Evolutionary conservation across 2,888 invertebrate species (phyloP).

Genomic region (Julus scandinavius): DNA sequence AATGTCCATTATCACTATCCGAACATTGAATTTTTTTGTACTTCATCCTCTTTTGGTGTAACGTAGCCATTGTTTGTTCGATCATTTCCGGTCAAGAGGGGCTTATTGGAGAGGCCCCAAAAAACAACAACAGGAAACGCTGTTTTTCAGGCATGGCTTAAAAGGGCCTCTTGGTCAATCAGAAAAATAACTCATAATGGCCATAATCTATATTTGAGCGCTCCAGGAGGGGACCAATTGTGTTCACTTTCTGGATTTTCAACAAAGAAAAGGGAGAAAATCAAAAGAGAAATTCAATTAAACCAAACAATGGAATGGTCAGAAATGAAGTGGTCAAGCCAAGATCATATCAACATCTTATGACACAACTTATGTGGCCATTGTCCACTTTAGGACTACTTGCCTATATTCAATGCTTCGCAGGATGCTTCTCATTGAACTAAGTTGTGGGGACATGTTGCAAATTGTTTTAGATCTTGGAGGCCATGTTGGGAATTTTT

Average conservation of each 20-base stretch:
- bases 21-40: neutral
- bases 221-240: conserved; percentile 13
- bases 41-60: neutral
- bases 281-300: conserved; percentile 37
- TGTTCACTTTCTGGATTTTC: conserved; percentile 34
- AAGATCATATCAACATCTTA: conserved; percentile 1
- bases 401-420: neutral
- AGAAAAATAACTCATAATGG: conserved; percentile 16
- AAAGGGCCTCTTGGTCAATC: neutral
- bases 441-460: neutral
- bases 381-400: conserved; percentile 16
- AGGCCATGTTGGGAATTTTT: no score
- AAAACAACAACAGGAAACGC: conserved; percentile 34
- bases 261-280: neutral
- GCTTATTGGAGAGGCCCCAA: neutral
- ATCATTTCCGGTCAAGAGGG: conserved; percentile 5
- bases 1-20: conserved; percentile 33
- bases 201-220: conserved; percentile 23
- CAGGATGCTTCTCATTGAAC: neutral
- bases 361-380: neutral
- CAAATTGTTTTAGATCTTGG: no score
- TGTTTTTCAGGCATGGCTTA: neutral
- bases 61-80: neutral
- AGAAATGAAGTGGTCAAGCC: conserved; percentile 26
- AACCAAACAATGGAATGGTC: neutral